Evolutionary conservation across 2,113 vertebrate genomes (phyloP).

Genomic region (Formicarius rufipectus): DNA sequence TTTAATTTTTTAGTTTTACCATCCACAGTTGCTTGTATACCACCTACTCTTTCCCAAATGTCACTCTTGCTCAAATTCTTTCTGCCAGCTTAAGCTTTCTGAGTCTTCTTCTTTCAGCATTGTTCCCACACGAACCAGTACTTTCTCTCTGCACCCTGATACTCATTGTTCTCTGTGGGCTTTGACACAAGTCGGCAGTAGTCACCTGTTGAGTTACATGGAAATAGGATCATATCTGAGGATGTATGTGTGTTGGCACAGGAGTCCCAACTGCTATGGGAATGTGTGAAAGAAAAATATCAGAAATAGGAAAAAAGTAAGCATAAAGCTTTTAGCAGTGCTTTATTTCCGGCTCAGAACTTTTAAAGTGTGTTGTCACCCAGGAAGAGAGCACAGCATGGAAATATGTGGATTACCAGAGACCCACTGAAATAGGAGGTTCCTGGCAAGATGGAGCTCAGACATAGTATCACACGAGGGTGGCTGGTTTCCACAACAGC

Average conservation of each 20-base stretch:
- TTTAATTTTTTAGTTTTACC: constrained; percentile 23
- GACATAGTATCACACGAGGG: constrained; percentile 4
- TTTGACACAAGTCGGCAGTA: neutral
- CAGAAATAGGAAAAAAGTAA: neutral
- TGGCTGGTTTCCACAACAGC: neutral
- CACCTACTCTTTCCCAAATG: constrained; percentile 20
- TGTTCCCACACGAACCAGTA: neutral
- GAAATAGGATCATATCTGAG: neutral
- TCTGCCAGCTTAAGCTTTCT: neutral
- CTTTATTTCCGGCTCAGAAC: neutral
- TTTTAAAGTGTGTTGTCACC: neutral
- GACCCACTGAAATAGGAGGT: neutral
- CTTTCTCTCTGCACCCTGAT: neutral
- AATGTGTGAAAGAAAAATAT: neutral
- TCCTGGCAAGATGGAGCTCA: neutral
- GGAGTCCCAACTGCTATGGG: neutral
- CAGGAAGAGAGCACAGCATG: neutral
- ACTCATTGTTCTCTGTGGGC: neutral
- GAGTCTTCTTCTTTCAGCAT: neutral
- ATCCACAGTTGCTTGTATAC: neutral
- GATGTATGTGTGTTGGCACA: neutral
- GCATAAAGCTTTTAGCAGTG: neutral
- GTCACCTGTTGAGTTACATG: neutral
- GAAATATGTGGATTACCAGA: neutral
- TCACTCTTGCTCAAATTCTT: neutral